Evolutionary conservation across 37 sponge, comb jelly and placozoan species (phyloP).

Genomic region (Aphrocallistes beatrix): DNA sequence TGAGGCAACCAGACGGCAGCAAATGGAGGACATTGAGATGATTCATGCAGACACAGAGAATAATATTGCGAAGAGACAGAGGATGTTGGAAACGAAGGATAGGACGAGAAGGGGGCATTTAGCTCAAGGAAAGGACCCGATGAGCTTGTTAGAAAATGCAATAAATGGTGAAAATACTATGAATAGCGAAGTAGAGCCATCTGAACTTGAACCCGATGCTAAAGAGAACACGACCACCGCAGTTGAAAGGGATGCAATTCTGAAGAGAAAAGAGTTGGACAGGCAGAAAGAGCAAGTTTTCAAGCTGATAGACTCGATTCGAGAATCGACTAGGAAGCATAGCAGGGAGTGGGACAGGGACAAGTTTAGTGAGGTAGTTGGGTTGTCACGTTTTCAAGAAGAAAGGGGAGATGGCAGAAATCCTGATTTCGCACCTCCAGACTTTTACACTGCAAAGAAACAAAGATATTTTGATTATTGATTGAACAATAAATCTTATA

Average conservation of each 20-base stretch:
- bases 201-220: background rate
- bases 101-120: background rate
- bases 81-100: background rate
- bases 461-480: too few species aligned
- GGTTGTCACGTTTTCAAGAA: too few species aligned
- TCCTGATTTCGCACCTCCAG: constrained; percentile 76
- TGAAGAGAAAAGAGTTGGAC: background rate
- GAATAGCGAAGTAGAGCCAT: too few species aligned
- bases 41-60: constrained; percentile 19
- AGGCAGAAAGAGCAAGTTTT: constrained; percentile 4
- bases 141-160: background rate
- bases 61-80: background rate
- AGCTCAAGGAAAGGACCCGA: background rate
- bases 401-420: constrained; percentile 52
- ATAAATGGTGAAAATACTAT: background rate
- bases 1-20: constrained; percentile 54
- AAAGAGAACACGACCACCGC: background rate
- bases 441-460: constrained; percentile 24
- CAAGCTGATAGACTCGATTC: background rate
- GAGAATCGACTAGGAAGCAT: background rate
- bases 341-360: constrained; percentile 10
- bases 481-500: too few species aligned
- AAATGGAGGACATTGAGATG: constrained; percentile 51
- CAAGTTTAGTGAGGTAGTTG: background rate
- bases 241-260: background rate